Conservation (phyloP, 1,140 invertebrate genomes). For the Apis laboriosa region DNA sequence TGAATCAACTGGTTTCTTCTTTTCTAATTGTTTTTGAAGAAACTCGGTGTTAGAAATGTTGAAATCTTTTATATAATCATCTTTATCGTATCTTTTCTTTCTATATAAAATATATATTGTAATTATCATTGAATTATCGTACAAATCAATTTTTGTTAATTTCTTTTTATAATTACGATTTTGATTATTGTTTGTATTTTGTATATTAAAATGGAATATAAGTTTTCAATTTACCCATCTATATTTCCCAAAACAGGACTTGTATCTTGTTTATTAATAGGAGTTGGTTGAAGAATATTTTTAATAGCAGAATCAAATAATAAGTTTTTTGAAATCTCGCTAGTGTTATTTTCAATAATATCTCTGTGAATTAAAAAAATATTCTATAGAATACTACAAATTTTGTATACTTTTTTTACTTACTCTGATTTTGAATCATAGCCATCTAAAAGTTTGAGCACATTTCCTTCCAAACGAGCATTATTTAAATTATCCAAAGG, state of each 20-base stretch:
- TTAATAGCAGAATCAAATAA: neutral
- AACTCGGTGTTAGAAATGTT: neutral
- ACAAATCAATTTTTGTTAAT: neutral
- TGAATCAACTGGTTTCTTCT: neutral
- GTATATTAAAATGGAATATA: neutral
- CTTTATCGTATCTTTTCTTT: neutral
- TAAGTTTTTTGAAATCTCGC: neutral
- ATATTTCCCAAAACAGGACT: slow-evolving; percentile 35
- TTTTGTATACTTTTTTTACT: neutral
- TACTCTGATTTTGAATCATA: slow-evolving; percentile 24
- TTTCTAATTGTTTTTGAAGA: neutral
- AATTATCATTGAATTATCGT: neutral
- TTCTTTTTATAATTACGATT: neutral
- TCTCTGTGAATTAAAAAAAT: neutral
- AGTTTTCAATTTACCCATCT: slow-evolving; percentile 28
- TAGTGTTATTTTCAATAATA: neutral
- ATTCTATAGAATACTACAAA: neutral
- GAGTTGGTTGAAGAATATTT: neutral
- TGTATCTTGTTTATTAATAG: neutral
- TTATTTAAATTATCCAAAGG: neutral
- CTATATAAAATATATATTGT: neutral
- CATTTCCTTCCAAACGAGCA: slow-evolving; percentile 10
- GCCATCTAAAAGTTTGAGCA: slow-evolving; percentile 18
- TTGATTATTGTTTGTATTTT: neutral
- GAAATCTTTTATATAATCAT: no score